Conservation (phyloP, 2,888 invertebrate species). For the Drosophila atroscutellata region DNA sequence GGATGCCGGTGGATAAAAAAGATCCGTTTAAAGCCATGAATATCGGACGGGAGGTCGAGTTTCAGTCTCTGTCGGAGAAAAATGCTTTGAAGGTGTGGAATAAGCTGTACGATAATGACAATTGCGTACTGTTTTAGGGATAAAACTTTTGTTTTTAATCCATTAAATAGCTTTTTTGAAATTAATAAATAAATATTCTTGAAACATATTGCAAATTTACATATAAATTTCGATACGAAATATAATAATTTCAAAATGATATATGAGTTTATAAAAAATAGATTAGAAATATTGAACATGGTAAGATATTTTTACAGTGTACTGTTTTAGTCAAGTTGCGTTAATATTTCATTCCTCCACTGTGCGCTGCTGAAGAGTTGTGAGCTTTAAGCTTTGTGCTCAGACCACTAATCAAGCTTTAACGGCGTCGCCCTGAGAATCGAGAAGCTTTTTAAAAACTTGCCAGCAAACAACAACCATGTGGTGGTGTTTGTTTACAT, state of each 20-base stretch:
- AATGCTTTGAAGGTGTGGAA: slow-evolving; percentile 80
- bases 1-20: slow-evolving; percentile 69
- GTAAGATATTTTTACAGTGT: not conserved
- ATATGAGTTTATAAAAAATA: not conserved
- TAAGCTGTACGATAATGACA: slow-evolving; percentile 67
- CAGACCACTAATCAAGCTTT: slow-evolving; percentile 35
- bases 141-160: not conserved
- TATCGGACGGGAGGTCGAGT: slow-evolving; percentile 70
- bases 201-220: not conserved
- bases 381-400: slow-evolving; percentile 39
- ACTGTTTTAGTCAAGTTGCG: not conserved
- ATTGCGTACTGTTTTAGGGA: slow-evolving; percentile 38
- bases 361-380: slow-evolving; percentile 19
- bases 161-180: not conserved
- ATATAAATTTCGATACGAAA: not conserved
- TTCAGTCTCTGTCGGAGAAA: slow-evolving; percentile 71
- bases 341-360: slow-evolving; percentile 34
- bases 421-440: slow-evolving; percentile 19
- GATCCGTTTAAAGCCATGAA: slow-evolving; percentile 73
- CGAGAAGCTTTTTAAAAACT: slow-evolving; percentile 6
- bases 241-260: not conserved
- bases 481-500: slow-evolving; percentile 55
- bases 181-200: not conserved
- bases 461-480: slow-evolving; percentile 18
- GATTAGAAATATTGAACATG: not conserved